Evolutionary conservation across 2,113 vertebrate genomes (phyloP).

Genomic region (Plotosus lineatus): DNA sequence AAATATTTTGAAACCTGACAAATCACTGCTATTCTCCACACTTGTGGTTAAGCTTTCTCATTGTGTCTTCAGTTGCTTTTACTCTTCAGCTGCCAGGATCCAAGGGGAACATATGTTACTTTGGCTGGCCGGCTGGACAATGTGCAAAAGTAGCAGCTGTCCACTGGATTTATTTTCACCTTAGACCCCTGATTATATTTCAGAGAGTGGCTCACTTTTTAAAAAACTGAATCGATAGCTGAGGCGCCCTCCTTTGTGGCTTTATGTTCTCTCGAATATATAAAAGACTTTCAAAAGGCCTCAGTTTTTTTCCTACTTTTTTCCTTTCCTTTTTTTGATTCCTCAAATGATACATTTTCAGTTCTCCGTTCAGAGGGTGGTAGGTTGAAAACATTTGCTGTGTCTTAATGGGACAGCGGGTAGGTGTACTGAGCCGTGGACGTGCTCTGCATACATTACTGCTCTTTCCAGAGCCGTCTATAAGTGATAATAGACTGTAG

Average conservation of each 20-base stretch:
- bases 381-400: slow-evolving; percentile 14
- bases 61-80: slow-evolving; percentile 51
- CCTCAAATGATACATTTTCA: slow-evolving; percentile 15
- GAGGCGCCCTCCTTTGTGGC: slow-evolving; percentile 15
- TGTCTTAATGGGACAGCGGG: slow-evolving; percentile 8
- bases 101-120: slow-evolving; percentile 38
- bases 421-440: not conserved
- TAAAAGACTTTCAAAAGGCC: slow-evolving; percentile 14
- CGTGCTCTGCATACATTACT: slow-evolving; percentile 10
- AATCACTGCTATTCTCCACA: slow-evolving; percentile 15
- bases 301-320: not conserved
- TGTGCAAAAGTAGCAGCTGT: slow-evolving; percentile 50
- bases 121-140: slow-evolving; percentile 28
- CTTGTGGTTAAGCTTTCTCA: slow-evolving; percentile 8
- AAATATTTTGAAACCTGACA: slow-evolving; percentile 10
- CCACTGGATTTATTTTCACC: slow-evolving; percentile 53
- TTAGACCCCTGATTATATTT: slow-evolving; percentile 47
- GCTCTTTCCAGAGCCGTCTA: not conserved
- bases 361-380: not conserved
- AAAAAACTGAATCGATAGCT: slow-evolving; percentile 23
- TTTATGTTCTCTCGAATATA: slow-evolving; percentile 28
- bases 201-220: slow-evolving; percentile 40
- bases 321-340: slow-evolving; percentile 21
- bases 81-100: slow-evolving; percentile 25
- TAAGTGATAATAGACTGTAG: slow-evolving; percentile 12